Percentiles rank a stretch among this genome's conserved stretches.
Conservation (phyloP, 2,888 invertebrate genomes). For the Drosophila picticornis region DNA sequence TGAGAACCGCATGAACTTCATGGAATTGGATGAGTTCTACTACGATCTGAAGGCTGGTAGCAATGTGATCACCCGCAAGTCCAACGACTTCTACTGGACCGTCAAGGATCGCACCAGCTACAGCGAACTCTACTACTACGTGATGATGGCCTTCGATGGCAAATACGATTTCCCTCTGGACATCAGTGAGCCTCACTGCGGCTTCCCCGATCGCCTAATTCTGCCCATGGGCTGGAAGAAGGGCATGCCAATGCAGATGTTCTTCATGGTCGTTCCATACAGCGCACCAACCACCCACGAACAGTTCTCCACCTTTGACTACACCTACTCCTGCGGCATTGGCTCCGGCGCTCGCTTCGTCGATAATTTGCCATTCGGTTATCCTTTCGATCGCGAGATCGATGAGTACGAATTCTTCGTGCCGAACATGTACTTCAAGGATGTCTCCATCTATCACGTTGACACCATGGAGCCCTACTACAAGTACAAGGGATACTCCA, state of each 20-base stretch:
- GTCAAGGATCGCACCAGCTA: constrained; percentile 87
- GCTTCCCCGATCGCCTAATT: constrained; percentile 88
- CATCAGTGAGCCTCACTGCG: constrained; percentile 86
- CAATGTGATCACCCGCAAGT: constrained; percentile 79
- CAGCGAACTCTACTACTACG: constrained; percentile 85
- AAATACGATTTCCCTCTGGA: constrained; percentile 85
- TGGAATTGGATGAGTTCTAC: constrained; percentile 88
- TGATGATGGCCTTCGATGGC: constrained; percentile 85
- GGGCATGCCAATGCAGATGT: constrained; percentile 88
- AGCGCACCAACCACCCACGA: constrained; percentile 60
- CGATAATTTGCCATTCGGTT: constrained; percentile 89
- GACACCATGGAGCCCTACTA: constrained; percentile 84
- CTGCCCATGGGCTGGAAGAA: constrained; percentile 88
- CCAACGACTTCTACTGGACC: constrained; percentile 84
- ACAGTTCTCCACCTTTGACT: constrained; percentile 85
- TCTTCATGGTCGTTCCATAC: constrained; percentile 87
- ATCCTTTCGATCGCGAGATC: constrained; percentile 90
- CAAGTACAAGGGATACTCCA: constrained; percentile 66
- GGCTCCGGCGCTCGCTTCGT: constrained; percentile 86
- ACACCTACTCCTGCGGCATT: constrained; percentile 86
- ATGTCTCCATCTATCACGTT: constrained; percentile 88
- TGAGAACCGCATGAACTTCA: constrained; percentile 87
- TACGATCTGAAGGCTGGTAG: constrained; percentile 87
- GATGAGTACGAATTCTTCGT: constrained; percentile 87
- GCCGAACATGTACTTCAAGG: constrained; percentile 89